A percentile compares a stretch with the other conserved stretches of the same genome.
These are phyloP conservation scores for Microplitis demolitor DNA, from an alignment of 1,140 invertebrate genomes.

Conservation along the genomic window DNA sequence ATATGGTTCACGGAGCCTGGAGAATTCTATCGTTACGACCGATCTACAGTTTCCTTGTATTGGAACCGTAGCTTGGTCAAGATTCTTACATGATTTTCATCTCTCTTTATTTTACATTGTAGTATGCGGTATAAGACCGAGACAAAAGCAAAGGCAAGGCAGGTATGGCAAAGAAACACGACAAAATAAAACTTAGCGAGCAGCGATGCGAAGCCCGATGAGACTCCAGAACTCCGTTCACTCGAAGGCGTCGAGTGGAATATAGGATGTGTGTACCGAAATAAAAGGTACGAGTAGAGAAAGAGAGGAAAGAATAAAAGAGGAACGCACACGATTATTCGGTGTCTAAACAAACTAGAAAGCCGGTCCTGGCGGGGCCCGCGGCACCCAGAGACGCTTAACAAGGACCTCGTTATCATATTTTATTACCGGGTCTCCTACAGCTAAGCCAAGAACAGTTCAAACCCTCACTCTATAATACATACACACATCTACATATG, in stretches of 20 bases:
- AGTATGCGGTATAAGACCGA: too few relatives aligned
- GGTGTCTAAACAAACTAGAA: constrained; percentile 61
- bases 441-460: neutral
- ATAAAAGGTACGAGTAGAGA: constrained; percentile 1
- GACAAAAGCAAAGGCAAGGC: neutral
- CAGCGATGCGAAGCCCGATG: too few relatives aligned
- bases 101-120: too few relatives aligned
- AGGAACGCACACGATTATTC: constrained; percentile 50
- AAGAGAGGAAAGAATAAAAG: constrained; percentile 34
- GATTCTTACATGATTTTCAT: neutral
- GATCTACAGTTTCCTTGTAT: constrained; percentile 18
- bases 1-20: constrained; percentile 9
- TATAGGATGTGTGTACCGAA: neutral
- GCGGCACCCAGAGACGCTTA: constrained; percentile 39
- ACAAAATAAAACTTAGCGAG: neutral
- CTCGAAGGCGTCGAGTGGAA: neutral
- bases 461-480: neutral
- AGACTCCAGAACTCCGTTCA: neutral
- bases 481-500: neutral
- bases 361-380: constrained; percentile 34
- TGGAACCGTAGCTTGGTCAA: constrained; percentile 12
- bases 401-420: constrained; percentile 62
- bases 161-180: neutral
- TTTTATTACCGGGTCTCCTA: constrained; percentile 47
- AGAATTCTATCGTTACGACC: constrained; percentile 14